A percentile compares a stretch with the other conserved stretches of the same genome.
Conservation (phyloP, 1,140 invertebrate species). For the Diploscapter pachys region DNA sequence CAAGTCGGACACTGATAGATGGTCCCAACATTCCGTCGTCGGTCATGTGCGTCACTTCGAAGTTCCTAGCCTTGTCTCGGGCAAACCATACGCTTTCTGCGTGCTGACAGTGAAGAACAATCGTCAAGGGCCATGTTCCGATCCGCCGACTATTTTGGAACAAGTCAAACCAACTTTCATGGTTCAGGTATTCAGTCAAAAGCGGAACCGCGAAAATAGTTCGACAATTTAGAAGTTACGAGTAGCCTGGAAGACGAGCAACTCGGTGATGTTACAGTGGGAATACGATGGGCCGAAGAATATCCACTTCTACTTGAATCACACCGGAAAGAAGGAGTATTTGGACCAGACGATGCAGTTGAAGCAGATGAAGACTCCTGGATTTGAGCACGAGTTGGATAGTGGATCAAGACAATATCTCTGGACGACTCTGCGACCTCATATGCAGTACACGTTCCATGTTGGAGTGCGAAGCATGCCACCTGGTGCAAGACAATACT, state of each 20-base stretch:
- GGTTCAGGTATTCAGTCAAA: slow-evolving; percentile 27
- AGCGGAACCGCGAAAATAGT: too few species aligned
- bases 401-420: slow-evolving; percentile 15
- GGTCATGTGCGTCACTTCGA: slow-evolving; percentile 42
- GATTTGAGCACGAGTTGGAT: slow-evolving; percentile 39
- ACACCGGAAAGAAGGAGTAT: slow-evolving; percentile 54
- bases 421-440: slow-evolving; percentile 48
- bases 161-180: slow-evolving; percentile 44
- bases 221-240: slow-evolving; percentile 39
- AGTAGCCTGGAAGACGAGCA: slow-evolving; percentile 53
- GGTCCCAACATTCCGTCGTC: slow-evolving; percentile 22
- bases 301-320: slow-evolving; percentile 55
- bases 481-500: slow-evolving; percentile 45
- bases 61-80: slow-evolving; percentile 36
- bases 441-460: slow-evolving; percentile 56
- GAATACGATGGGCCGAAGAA: slow-evolving; percentile 38
- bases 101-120: slow-evolving; percentile 56
- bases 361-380: slow-evolving; percentile 49
- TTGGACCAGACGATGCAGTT: slow-evolving; percentile 47
- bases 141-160: slow-evolving; percentile 52
- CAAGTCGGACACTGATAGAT: slow-evolving; percentile 16
- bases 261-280: slow-evolving; percentile 45
- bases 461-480: slow-evolving; percentile 45
- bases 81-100: slow-evolving; percentile 58
- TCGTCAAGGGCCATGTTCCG: slow-evolving; percentile 56